A percentile compares a stretch with the other conserved stretches of the same genome.
These are phyloP conservation scores for Temnothorax curvispinosus DNA, from an alignment of 1,140 invertebrate species.

Conservation along the genomic window DNA sequence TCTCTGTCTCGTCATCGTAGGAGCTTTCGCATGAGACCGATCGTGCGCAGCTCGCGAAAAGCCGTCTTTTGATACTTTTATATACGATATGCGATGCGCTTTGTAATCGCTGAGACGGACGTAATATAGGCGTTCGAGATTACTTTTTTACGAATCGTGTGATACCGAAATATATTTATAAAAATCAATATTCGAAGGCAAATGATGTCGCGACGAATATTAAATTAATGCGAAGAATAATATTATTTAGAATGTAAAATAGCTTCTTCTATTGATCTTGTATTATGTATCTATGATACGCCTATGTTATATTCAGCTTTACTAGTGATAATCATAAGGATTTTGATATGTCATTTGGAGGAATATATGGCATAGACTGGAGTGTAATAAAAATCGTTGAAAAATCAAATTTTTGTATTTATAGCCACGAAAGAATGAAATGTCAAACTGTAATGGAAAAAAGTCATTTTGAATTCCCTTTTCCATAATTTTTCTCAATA, in stretches of 20 bases:
- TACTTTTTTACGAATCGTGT: not conserved
- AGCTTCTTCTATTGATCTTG: not conserved
- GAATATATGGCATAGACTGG: constrained; percentile 29
- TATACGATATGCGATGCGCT: constrained; percentile 23
- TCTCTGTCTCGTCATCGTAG: constrained; percentile 7
- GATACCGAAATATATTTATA: constrained; percentile 13
- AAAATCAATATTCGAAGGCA: not conserved
- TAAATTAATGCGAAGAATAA: constrained; percentile 7
- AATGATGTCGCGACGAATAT: not conserved
- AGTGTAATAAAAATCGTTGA: constrained; percentile 42
- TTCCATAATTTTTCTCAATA: not conserved
- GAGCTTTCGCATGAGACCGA: constrained; percentile 7
- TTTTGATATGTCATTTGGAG: constrained; percentile 22
- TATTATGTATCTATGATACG: not conserved
- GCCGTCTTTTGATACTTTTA: constrained; percentile 70
- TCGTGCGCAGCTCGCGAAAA: constrained; percentile 1
- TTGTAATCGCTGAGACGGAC: constrained; percentile 26
- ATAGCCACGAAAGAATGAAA: not conserved
- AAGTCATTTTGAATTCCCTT: not conserved
- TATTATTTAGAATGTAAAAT: not conserved
- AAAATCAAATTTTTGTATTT: not conserved
- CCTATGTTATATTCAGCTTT: constrained; percentile 42
- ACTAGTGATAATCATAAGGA: constrained; percentile 35
- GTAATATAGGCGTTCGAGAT: constrained; percentile 26
- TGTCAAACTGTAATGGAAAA: not conserved